phyloP scores from a whole-genome alignment of 2,888 invertebrate species.

The Campaea margaritaria region DNA sequence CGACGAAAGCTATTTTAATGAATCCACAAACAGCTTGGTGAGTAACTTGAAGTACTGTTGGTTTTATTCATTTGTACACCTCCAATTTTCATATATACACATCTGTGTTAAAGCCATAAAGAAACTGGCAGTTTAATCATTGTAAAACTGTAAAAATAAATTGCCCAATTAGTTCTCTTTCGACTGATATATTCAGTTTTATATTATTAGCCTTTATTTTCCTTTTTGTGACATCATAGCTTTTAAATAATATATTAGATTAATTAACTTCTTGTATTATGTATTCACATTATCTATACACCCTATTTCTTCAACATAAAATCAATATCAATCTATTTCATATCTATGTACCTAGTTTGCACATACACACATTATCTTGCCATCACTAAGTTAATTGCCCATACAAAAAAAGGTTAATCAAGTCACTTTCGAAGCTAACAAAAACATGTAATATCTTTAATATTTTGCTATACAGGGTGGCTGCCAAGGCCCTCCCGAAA shows the following conservation, averaged over 20 bases:
- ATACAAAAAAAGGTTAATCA: background rate
- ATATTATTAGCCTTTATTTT: background rate
- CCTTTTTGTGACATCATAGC: background rate
- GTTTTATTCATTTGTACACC: background rate
- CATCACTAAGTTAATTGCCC: background rate
- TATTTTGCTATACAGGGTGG: constrained; percentile 30
- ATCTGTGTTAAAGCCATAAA: background rate
- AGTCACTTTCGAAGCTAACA: constrained; percentile 4
- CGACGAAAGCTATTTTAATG: constrained; percentile 91
- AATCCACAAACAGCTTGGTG: constrained; percentile 88
- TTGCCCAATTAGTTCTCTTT: too few relatives aligned
- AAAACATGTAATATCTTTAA: constrained; percentile 15
- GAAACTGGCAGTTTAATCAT: too few relatives aligned
- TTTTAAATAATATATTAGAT: background rate
- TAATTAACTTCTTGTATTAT: too few relatives aligned
- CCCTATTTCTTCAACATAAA: too few relatives aligned
- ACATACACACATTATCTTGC: background rate
- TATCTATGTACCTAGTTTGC: too few relatives aligned
- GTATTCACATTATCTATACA: too few relatives aligned
- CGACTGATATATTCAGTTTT: too few relatives aligned
- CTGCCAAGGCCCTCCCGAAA: constrained; percentile 32
- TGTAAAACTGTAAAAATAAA: too few relatives aligned
- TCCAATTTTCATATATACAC: background rate
- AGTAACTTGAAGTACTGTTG: constrained; percentile 47
- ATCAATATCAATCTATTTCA: too few relatives aligned